A percentile compares a stretch with the other conserved stretches of the same genome.
Conservation (phyloP, 2,888 invertebrate species). For the Drosophila borborema region DNA sequence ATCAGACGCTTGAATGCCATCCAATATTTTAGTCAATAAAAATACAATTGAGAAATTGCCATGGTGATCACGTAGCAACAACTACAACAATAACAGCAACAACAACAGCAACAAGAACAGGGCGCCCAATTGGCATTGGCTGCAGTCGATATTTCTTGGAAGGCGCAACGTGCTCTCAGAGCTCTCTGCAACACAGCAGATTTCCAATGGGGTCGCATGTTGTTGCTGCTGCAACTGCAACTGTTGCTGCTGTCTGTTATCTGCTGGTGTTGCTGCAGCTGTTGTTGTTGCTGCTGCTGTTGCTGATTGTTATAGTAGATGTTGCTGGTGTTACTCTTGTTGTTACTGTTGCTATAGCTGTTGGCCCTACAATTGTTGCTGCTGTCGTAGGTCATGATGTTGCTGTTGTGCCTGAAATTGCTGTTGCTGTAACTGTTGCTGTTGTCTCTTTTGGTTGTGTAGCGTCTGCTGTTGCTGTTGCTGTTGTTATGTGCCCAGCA, state of each 20-base stretch:
- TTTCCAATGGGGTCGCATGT: constrained; percentile 33
- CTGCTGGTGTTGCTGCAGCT: not conserved
- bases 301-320: not conserved
- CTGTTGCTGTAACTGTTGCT: not conserved
- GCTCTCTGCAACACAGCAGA: constrained; percentile 17
- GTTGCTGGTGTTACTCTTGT: not conserved
- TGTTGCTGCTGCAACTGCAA: constrained; percentile 14
- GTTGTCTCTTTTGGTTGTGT: not conserved
- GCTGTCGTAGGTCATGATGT: not conserved
- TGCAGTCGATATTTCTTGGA: constrained; percentile 59
- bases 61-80: constrained; percentile 76
- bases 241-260: constrained; percentile 15
- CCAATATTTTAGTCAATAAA: constrained; percentile 77
- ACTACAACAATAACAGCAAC: constrained; percentile 29
- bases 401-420: not conserved
- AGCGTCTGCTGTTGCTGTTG: not conserved
- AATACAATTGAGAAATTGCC: constrained; percentile 78
- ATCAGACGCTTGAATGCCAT: constrained; percentile 65
- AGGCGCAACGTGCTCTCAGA: constrained; percentile 35
- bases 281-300: constrained; percentile 3
- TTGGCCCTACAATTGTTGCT: not conserved
- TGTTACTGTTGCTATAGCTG: constrained; percentile 9
- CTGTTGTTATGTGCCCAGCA: not conserved
- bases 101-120: constrained; percentile 21
- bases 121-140: constrained; percentile 63